phyloP scores from a whole-genome alignment of 2,888 invertebrate species.

The Sicus ferrugineus region DNA sequence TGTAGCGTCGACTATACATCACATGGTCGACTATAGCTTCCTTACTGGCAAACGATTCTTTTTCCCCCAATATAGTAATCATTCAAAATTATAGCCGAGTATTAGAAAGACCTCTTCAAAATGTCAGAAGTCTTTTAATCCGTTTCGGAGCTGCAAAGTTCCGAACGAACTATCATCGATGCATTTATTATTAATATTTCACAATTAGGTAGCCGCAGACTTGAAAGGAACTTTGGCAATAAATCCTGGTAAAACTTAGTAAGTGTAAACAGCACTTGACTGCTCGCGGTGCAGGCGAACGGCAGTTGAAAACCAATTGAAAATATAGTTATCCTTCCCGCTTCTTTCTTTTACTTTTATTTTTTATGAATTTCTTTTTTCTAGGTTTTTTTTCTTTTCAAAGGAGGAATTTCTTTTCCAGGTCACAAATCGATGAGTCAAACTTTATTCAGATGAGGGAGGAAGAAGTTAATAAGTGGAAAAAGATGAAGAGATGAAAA shows the following conservation, averaged over 20 bases:
- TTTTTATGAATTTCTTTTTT: not conserved
- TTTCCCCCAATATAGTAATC: too few species aligned
- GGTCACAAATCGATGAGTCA: constrained; percentile 27
- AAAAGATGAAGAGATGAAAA: not conserved
- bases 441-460: constrained; percentile 22
- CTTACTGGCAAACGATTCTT: too few species aligned
- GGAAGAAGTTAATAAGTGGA: constrained; percentile 4
- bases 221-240: constrained; percentile 29
- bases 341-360: not conserved
- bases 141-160: constrained; percentile 9
- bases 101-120: too few species aligned
- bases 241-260: constrained; percentile 22
- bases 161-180: constrained; percentile 19
- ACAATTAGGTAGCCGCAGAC: constrained; percentile 26
- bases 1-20: too few species aligned
- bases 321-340: not conserved
- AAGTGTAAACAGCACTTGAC: constrained; percentile 15
- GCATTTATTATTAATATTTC: constrained; percentile 28
- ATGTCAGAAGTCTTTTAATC: too few species aligned
- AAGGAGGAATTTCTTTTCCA: too few species aligned
- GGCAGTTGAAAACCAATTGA: constrained; percentile 12
- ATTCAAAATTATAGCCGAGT: too few species aligned
- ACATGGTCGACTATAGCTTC: too few species aligned
- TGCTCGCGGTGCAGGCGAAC: not conserved
- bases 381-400: too few species aligned